Conservation (phyloP, 2,797 vertebrate genomes). For the Limosa lapponica region DNA sequence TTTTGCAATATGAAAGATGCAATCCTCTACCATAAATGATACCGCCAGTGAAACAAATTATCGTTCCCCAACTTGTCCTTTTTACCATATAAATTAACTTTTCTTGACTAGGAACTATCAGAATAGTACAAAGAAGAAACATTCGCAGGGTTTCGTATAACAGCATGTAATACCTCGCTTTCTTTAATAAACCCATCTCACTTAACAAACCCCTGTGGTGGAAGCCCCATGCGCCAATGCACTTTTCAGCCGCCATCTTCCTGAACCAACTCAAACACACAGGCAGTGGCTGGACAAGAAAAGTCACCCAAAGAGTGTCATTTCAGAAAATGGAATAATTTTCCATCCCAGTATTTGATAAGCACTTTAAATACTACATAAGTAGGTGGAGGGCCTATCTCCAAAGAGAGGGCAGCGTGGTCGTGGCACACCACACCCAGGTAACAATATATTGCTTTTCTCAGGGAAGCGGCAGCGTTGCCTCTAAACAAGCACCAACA, state of each 20-base stretch:
- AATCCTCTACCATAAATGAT: background rate
- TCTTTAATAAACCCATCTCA: background rate
- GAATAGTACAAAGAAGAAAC: background rate
- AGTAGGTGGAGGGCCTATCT: background rate
- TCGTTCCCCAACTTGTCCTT: background rate
- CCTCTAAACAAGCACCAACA: background rate
- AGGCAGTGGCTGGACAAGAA: background rate
- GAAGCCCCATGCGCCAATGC: rapidly evolving
- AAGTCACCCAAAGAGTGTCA: background rate
- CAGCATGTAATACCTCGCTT: background rate
- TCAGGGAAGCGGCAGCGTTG: background rate
- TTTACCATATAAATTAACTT: background rate
- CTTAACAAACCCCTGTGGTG: background rate
- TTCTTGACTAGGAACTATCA: background rate
- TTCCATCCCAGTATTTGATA: background rate
- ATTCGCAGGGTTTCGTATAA: background rate
- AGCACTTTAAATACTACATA: background rate
- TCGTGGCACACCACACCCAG: background rate
- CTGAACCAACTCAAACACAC: background rate
- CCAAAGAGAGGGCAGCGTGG: background rate
- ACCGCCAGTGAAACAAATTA: background rate
- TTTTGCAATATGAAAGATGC: background rate
- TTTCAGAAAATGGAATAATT: background rate
- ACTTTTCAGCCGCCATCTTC: background rate
- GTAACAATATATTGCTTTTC: background rate